A percentile compares a stretch with the other conserved stretches of the same genome.
phyloP scores from a whole-genome alignment of 2,888 invertebrate species.

The Trissolcus brochymenae region DNA sequence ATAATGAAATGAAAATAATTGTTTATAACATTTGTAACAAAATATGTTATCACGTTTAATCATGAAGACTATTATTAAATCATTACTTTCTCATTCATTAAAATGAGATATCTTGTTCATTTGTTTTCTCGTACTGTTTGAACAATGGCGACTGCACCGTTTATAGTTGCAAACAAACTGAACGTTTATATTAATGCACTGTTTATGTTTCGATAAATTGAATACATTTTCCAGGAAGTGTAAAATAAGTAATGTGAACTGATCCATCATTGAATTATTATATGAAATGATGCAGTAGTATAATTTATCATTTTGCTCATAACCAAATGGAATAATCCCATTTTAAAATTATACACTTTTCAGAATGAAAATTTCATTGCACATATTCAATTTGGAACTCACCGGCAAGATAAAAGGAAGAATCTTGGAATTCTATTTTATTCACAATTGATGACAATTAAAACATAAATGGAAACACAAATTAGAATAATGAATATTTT shows the following conservation, averaged over 20 bases:
- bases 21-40: too few relatives aligned
- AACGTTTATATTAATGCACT: conserved; percentile 12
- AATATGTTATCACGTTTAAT: not conserved
- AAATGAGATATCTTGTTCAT: too few relatives aligned
- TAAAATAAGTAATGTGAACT: conserved; percentile 26
- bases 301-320: conserved; percentile 29
- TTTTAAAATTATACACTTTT: not conserved
- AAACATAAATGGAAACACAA: too few relatives aligned
- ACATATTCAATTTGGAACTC: too few relatives aligned
- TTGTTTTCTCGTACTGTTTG: too few relatives aligned
- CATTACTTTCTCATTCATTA: not conserved
- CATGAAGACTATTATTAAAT: not conserved
- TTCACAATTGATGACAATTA: too few relatives aligned
- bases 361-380: not conserved
- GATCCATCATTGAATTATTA: conserved; percentile 33
- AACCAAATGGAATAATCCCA: conserved; percentile 16
- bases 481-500: too few relatives aligned
- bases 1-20: not conserved
- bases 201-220: conserved; percentile 10
- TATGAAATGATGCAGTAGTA: conserved; percentile 13
- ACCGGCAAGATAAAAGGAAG: too few relatives aligned
- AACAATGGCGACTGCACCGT: not conserved
- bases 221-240: conserved; percentile 4
- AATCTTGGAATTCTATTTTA: too few relatives aligned
- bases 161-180: conserved; percentile 3